phyloP scores from a whole-genome alignment of 2,113 vertebrate species.

The Caracal caracal region DNA sequence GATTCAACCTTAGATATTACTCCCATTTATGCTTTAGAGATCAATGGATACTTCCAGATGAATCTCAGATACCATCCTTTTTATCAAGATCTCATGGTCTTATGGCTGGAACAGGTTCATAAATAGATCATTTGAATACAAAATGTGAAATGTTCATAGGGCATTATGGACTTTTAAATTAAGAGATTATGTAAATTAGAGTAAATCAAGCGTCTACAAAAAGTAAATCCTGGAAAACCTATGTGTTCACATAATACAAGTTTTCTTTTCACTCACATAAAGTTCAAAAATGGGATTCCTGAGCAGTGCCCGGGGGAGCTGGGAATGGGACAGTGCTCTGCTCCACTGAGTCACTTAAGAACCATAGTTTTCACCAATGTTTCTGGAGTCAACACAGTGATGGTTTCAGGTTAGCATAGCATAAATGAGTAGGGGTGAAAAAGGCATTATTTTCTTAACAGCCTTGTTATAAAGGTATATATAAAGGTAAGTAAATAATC shows the following conservation, averaged over 20 bases:
- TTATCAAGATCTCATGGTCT: background rate
- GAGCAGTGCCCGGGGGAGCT: fast-evolving
- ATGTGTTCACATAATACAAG: background rate
- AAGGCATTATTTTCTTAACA: no score
- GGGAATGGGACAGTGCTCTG: background rate
- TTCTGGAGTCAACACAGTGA: background rate
- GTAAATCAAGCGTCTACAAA: background rate
- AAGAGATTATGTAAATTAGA: background rate
- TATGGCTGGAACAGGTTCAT: background rate
- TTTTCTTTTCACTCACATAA: background rate
- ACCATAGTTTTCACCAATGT: background rate
- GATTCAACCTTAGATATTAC: background rate
- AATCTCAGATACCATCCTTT: background rate
- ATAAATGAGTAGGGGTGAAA: background rate
- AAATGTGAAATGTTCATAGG: background rate
- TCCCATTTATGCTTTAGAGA: background rate
- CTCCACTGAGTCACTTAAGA: background rate
- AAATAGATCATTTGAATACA: background rate
- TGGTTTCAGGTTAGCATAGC: background rate
- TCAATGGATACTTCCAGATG: background rate
- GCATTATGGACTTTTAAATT: background rate
- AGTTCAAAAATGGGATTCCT: background rate
- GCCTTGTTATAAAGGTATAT: background rate
- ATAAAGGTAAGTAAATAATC: no score
- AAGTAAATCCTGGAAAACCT: background rate